Evolutionary conservation across 2,888 invertebrate species (phyloP), one percentile per base, ranked within the genome.

Genomic region (Apotomis turbidana): DNA sequence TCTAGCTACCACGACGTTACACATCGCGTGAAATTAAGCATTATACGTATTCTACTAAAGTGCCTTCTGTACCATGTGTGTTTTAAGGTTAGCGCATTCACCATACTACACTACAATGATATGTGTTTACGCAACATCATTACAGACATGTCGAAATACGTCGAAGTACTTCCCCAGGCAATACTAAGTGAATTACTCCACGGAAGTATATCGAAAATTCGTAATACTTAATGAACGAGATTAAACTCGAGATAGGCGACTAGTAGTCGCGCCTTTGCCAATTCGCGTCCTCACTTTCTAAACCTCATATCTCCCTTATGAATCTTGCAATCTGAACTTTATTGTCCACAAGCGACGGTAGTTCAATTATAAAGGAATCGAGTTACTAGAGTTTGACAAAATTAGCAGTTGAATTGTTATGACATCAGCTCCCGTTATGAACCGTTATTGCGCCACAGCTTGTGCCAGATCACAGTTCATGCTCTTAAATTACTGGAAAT

Each of bases 171-270:
- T 38, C 38, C 13, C 15, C 41, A 3, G 54, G 54, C n/a, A 54
- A 54, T 64, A 44, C 54, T 54, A 54, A 41, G 15, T 41, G 41
- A 41, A 6, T 49, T 36, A 8, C 12, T 51, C 8, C 38, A 5
- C 49, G 9, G 59, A 10, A 59, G 59, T 52, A 6, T 15, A 51
- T 38, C 51, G 51, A 46, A 68, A 70, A 70, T 58, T 64, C 44
- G 6, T 59, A 46, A 60, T 59, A 54, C 36, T 71, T 51, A 70
- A 70, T 64, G 58, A 59, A 54, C 59, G 36, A 27, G 54, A 66
- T 70, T 71, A 60, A 71, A 71, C 13, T 66, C 59, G 36, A 46
- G 44, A 71, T 71, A 66, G 71, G 71, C 66, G 71, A 54, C 66
- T 46, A 59, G 66, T 58, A 60, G 59, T 54, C 71, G 71, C 71